Evolutionary conservation across 2,113 vertebrate genomes (phyloP), one percentile per base, ranked within the genome.

Genomic region (Chaenogobius annularis): DNA sequence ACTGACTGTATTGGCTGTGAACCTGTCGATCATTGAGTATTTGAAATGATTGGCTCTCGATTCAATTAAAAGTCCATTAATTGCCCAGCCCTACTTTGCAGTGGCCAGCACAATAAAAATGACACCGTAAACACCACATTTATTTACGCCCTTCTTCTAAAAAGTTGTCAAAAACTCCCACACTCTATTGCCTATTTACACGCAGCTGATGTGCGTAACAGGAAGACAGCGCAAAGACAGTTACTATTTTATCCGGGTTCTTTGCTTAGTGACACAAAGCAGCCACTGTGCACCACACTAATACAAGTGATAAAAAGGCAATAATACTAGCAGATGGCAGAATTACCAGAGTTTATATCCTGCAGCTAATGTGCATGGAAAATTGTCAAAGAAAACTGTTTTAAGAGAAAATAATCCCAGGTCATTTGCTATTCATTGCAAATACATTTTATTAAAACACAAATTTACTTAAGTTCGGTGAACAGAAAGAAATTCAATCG

Each of bases 391-490:
- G 68, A 66, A 10, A 15, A 59, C 44, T 31, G 26, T 59, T 59
- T 59, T 7, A 1, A 22, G 11, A 12, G 10, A 23, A 31, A 59
- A 14, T 12, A 31, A 22, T 48, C 13, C 5, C 13, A 40, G 43
- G 77, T 89, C 17, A 67, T 75, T 77, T 75, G 72, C 78, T 78
- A 80, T 84, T 83, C 75, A 81, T 70, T 77, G 67, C 61, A 59
- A 77, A 77, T 72, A 73, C 50, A 67, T 78, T 77, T 68, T 72
- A 72, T 55, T 77, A 74, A 84, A 76, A 46, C 77, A 52, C 22
- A 67, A 23, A 63, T 78, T 62, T 66, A 55, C 73, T 83, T 47
- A 82, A 59, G 40, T 73, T 86, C 75, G 54, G 37, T 61, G 70
- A 77, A 70, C 74, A 77, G 70, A 64, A 66, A 81, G 83, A 76